Evolutionary conservation across 2,113 vertebrate species (phyloP), one percentile per base, ranked within the genome.

Genomic region (Fulmarus glacialis): DNA sequence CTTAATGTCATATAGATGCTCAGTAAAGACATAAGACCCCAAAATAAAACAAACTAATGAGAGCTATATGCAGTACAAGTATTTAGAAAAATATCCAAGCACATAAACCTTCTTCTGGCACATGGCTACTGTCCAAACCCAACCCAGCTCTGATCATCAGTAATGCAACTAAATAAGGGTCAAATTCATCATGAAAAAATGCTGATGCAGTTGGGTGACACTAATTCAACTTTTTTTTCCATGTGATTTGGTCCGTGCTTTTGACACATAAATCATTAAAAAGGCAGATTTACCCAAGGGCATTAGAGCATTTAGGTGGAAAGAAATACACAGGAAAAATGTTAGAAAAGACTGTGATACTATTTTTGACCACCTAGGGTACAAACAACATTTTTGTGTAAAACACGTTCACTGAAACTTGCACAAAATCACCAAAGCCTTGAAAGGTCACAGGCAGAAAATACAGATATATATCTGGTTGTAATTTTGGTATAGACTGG

Each of bases 131-230:
- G 53, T 29, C 90, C 93, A 94, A 94, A 81, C 50, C 52, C 82
- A 92, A 8, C 85, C 94, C 24, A 21, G 82, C 92, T 85, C 88
- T 38, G 66, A 91, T 82, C 83, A 94, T 59, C 89, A 80, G 91
- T 47, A 94, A 95, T 29, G 72, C 81, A 88, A 88, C 95, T 95
- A 96, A 96, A 86, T 87, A 95, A 95, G 93, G 96, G 93, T 84
- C 96, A 96, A 96, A 96, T 96, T 96, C 82, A 96, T 94, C 48
- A 70, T 3, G 62, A 95, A 87, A 91, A 97, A 95, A 96, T 43
- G 94, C 96, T 96, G 96, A 95, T 95, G 96, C 95, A 93, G 87
- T 96, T 97, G 92, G 96, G 93, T 97, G 95, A 96, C 95, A 96
- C 95, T 96, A 96, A 96, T 96, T 96, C 93, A 75, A 94, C 75